Percentiles rank a stretch among this genome's conserved stretches.
phyloP scores from a whole-genome alignment of 1,140 invertebrate species.

The Caenorhabditis tropicalis region DNA sequence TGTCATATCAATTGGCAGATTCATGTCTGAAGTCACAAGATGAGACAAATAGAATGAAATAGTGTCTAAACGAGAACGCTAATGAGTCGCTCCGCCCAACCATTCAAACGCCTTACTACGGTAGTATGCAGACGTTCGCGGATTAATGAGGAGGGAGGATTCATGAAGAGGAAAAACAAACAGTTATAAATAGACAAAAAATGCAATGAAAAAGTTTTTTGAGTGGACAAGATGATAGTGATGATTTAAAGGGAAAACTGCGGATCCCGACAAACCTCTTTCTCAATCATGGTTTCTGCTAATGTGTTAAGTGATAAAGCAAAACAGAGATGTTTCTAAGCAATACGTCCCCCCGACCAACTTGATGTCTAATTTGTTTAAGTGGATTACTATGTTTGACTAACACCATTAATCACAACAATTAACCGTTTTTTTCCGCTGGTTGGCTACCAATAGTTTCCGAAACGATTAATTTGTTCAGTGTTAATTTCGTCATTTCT shows the following conservation, averaged over 20 bases:
- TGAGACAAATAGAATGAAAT: background rate
- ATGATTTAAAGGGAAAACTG: background rate
- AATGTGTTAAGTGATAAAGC: slow-evolving; percentile 42
- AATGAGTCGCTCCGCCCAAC: slow-evolving; percentile 11
- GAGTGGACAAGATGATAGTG: background rate
- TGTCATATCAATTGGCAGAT: slow-evolving; percentile 17
- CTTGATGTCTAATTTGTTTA: slow-evolving; percentile 37
- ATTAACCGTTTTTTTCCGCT: slow-evolving; percentile 20
- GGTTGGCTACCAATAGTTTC: background rate
- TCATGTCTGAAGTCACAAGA: slow-evolving; percentile 12
- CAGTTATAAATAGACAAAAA: background rate
- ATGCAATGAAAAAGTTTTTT: background rate
- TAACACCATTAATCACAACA: slow-evolving; percentile 42
- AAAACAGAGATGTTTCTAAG: slow-evolving; percentile 32
- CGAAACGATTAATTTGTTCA: background rate
- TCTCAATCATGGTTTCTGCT: slow-evolving; percentile 25
- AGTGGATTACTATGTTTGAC: slow-evolving; percentile 38
- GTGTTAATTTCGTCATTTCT: background rate
- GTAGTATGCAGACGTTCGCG: background rate
- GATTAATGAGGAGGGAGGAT: background rate
- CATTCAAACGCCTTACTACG: background rate
- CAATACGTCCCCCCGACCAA: slow-evolving; percentile 18
- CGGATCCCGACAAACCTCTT: background rate
- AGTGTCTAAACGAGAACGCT: background rate
- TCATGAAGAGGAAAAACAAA: background rate